phyloP scores from a whole-genome alignment of 2,888 invertebrate genomes.

The Agrotis puta region DNA sequence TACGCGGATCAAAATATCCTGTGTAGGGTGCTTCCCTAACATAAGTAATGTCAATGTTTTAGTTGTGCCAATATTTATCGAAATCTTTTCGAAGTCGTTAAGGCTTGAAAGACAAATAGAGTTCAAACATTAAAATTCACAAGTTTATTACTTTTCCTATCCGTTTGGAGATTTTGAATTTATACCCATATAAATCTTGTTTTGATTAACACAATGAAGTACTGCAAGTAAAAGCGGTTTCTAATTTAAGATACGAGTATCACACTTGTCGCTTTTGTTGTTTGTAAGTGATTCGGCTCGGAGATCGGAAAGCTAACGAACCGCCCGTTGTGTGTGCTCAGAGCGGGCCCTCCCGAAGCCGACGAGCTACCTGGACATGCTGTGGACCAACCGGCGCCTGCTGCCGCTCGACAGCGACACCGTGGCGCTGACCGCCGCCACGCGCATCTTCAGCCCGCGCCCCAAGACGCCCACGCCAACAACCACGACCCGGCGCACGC shows the following conservation, averaged over 20 bases:
- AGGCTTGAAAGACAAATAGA: background rate
- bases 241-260: background rate
- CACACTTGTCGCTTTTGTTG: background rate
- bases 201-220: background rate
- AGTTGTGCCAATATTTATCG: background rate
- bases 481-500: slow-evolving; percentile 34
- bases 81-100: background rate
- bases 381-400: slow-evolving; percentile 56
- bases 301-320: slow-evolving; percentile 72
- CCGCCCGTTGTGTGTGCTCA: slow-evolving; percentile 83
- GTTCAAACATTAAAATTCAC: background rate
- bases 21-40: no score
- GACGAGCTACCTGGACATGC: slow-evolving; percentile 52
- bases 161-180: no score
- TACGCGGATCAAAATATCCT: background rate
- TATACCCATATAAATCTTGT: background rate
- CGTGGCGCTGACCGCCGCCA: background rate
- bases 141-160: background rate
- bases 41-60: background rate
- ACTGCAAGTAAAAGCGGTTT: background rate
- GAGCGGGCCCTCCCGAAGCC: slow-evolving; percentile 65
- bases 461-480: slow-evolving; percentile 12
- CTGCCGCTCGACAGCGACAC: slow-evolving; percentile 1
- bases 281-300: slow-evolving; percentile 38
- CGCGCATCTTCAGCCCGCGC: slow-evolving; percentile 36